Evolutionary conservation across 2,113 vertebrate genomes (phyloP).

Genomic region (Reinhardtius hippoglossoides): DNA sequence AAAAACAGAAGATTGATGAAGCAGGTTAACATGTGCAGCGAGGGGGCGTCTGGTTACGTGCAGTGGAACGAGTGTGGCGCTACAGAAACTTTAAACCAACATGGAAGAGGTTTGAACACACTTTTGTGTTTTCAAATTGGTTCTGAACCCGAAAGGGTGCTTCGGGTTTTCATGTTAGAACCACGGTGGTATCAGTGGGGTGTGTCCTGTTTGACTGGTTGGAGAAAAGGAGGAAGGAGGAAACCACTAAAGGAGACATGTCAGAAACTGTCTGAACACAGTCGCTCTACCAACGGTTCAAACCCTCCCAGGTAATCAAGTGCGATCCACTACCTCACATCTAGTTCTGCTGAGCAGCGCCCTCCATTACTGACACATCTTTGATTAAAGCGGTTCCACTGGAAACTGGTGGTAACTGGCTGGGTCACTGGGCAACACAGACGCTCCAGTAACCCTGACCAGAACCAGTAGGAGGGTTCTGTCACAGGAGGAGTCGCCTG

Average conservation of each 20-base stretch:
- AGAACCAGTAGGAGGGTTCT: too few species aligned
- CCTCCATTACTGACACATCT: background rate
- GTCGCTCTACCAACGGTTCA: background rate
- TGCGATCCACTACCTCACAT: background rate
- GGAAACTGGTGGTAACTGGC: background rate
- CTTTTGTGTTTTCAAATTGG: too few species aligned
- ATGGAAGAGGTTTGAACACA: too few species aligned
- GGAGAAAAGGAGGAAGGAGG: background rate
- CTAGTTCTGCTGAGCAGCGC: background rate
- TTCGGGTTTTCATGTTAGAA: too few species aligned
- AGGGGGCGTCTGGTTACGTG: background rate
- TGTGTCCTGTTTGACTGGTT: background rate
- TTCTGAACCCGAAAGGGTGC: too few species aligned
- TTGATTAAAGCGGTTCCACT: background rate
- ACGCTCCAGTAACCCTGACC: too few species aligned
- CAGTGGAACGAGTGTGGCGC: background rate
- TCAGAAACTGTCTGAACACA: background rate
- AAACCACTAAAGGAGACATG: background rate
- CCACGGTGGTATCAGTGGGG: too few species aligned
- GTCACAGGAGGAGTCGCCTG: background rate
- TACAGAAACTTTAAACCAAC: background rate
- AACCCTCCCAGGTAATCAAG: background rate
- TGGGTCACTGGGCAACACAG: background rate
- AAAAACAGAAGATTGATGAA: background rate
- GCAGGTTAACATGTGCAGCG: slow-evolving; percentile 1